These are phyloP conservation scores for Psittacula echo DNA, from an alignment of 2,797 vertebrate genomes.

Conservation along the genomic window DNA sequence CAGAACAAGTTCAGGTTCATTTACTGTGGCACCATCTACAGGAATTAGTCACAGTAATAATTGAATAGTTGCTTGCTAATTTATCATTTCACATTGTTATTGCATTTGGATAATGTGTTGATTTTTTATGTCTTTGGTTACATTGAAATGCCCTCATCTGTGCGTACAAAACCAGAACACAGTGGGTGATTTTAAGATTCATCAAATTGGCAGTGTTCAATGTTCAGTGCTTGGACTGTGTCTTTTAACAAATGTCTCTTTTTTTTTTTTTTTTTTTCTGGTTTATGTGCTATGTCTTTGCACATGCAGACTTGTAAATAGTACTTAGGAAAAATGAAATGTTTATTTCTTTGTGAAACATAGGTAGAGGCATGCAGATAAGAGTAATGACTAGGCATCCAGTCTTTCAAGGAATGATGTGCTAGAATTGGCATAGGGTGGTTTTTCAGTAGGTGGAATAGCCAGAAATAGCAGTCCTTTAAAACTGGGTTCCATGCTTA, in stretches of 20 bases:
- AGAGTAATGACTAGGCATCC: neutral
- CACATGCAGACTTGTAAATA: neutral
- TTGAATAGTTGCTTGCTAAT: constrained; percentile 78
- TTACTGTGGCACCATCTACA: constrained; percentile 74
- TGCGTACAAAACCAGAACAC: constrained; percentile 21
- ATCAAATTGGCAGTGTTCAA: neutral
- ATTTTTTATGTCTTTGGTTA: constrained; percentile 46
- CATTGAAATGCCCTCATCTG: constrained; percentile 46
- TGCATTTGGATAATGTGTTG: constrained; percentile 73
- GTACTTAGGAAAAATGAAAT: neutral
- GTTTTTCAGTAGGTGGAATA: neutral
- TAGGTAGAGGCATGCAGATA: neutral
- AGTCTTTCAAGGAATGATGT: neutral
- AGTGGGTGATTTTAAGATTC: constrained; percentile 11
- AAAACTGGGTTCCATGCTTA: neutral
- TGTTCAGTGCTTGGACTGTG: neutral
- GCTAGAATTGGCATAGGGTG: neutral
- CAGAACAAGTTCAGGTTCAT: constrained; percentile 81
- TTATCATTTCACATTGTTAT: constrained; percentile 79
- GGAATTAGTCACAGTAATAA: constrained; percentile 80
- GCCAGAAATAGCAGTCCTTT: neutral
- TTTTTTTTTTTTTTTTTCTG: neutral
- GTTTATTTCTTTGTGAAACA: neutral
- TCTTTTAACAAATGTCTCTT: neutral
- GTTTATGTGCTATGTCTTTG: neutral